phyloP scores from a whole-genome alignment of 2,888 invertebrate genomes.

The Resseliella maxima region DNA sequence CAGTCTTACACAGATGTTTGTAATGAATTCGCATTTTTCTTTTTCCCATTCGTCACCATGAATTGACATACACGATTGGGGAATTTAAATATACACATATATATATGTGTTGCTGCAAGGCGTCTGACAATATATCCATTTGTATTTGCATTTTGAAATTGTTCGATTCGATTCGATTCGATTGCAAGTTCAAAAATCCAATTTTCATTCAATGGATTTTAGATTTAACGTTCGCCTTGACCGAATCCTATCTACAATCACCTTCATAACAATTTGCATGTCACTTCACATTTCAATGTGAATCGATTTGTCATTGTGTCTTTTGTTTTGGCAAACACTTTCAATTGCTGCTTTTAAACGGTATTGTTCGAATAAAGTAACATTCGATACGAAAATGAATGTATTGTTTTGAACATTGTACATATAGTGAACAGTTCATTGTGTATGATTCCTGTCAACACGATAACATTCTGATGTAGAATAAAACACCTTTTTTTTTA shows the following conservation, averaged over 20 bases:
- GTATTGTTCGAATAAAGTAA: neutral
- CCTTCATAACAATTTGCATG: conserved; percentile 35
- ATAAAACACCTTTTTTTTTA: neutral
- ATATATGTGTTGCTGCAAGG: neutral
- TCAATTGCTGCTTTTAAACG: neutral
- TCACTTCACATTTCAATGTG: neutral
- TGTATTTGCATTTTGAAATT: neutral
- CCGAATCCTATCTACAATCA: neutral
- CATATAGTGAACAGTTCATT: neutral
- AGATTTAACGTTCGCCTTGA: neutral
- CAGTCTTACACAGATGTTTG: neutral
- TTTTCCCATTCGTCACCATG: neutral
- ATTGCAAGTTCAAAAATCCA: neutral
- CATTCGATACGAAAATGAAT: no score
- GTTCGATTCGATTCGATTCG: neutral
- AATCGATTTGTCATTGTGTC: conserved; percentile 35
- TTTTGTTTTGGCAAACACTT: neutral
- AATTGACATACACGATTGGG: neutral
- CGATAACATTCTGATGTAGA: neutral
- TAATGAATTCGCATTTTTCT: neutral
- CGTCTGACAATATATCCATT: neutral
- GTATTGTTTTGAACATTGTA: no score
- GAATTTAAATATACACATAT: neutral
- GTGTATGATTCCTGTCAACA: neutral
- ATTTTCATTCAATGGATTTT: neutral